Evolutionary conservation across 2,888 invertebrate genomes (phyloP).

Genomic region (Keiferia lycopersicella): DNA sequence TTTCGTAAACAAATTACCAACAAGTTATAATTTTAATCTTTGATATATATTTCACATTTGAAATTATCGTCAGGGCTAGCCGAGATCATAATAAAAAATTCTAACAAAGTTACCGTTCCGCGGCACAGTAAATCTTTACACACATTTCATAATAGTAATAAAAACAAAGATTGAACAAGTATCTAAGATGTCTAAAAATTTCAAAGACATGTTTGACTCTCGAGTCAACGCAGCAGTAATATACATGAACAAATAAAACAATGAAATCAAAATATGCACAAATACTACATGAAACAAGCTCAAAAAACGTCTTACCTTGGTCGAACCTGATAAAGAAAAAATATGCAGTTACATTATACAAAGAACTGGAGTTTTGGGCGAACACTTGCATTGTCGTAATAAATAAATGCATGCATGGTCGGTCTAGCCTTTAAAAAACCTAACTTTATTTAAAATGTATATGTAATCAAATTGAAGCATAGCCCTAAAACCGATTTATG

Average conservation of each 20-base stretch:
- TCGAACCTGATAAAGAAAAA: constrained; percentile 71
- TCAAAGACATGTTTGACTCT: neutral
- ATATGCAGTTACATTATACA: constrained; percentile 41
- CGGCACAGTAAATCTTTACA: neutral
- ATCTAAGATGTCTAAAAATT: neutral
- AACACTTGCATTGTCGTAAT: neutral
- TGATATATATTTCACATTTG: too few relatives aligned
- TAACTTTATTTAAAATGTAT: too few relatives aligned
- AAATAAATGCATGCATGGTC: constrained; percentile 22
- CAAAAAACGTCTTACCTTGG: constrained; percentile 71
- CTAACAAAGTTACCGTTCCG: neutral
- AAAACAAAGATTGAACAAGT: neutral
- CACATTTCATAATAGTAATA: neutral
- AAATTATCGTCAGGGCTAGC: neutral
- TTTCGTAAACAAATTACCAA: neutral
- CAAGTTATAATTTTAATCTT: neutral
- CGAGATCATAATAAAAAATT: neutral
- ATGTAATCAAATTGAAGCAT: too few relatives aligned
- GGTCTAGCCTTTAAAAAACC: neutral
- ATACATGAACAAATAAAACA: constrained; percentile 27
- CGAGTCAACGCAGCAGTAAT: neutral
- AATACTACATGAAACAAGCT: constrained; percentile 58
- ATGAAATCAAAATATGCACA: constrained; percentile 30
- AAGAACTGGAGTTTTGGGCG: constrained; percentile 42
- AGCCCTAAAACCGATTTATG: too few relatives aligned